Conservation (phyloP, 2,797 vertebrate genomes). For the Halcyon badia region DNA sequence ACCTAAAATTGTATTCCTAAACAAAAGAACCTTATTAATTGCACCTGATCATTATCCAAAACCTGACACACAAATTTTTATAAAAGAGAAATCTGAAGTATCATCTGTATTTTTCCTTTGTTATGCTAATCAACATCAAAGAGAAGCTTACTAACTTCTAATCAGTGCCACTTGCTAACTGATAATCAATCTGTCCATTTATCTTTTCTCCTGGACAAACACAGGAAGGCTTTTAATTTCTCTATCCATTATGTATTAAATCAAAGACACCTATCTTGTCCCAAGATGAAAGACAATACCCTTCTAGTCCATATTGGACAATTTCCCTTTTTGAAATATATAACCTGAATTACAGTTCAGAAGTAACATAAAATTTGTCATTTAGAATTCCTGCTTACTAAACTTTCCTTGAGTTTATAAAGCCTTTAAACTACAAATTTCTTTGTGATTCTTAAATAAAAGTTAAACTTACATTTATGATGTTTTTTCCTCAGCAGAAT, state of each 20-base stretch:
- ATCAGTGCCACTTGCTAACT: constrained; percentile 40
- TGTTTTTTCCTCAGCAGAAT: neutral
- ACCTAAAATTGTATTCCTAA: neutral
- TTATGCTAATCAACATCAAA: constrained; percentile 57
- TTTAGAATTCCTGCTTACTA: neutral
- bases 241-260: constrained; percentile 21
- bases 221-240: constrained; percentile 40
- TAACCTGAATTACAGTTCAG: neutral
- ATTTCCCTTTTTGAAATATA: neutral
- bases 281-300: constrained; percentile 49
- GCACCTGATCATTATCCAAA: neutral
- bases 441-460: neutral
- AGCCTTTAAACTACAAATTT: neutral
- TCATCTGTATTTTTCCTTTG: constrained; percentile 21
- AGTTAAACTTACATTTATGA: neutral
- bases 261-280: constrained; percentile 1
- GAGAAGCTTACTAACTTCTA: neutral
- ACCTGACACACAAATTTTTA: constrained; percentile 33
- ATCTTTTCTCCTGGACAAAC: constrained; percentile 38
- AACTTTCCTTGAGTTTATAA: neutral
- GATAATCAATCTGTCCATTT: constrained; percentile 22
- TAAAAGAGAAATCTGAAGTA: constrained; percentile 27
- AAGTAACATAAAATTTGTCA: neutral
- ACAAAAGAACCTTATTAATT: constrained; percentile 14
- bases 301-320: neutral